phyloP scores from a whole-genome alignment of 2,113 vertebrate species.

The Festucalex cinctus region DNA sequence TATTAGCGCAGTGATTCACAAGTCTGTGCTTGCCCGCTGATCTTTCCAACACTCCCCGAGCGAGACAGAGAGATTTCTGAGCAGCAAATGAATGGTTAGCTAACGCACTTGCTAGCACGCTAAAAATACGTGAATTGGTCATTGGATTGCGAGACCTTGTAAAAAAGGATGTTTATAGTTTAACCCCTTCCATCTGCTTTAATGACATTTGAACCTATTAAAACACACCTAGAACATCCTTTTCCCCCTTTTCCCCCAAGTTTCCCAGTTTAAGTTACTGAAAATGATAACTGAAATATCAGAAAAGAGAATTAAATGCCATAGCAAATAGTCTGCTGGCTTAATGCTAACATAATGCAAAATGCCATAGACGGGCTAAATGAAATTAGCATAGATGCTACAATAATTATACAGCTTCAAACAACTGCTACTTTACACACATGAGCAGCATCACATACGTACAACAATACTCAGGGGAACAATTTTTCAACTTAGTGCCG shows the following conservation, averaged over 20 bases:
- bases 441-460: too few species aligned
- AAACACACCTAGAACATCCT: too few species aligned
- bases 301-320: background rate
- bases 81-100: constrained; percentile 16
- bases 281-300: too few species aligned
- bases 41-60: constrained; percentile 39
- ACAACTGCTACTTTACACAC: too few species aligned
- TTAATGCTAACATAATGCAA: background rate
- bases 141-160: too few species aligned
- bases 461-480: too few species aligned
- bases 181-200: too few species aligned
- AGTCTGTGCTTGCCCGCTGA: constrained; percentile 32
- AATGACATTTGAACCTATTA: too few species aligned
- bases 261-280: background rate
- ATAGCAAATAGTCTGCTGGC: too few species aligned
- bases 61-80: constrained; percentile 22
- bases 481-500: too few species aligned
- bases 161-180: too few species aligned
- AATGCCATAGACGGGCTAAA: background rate
- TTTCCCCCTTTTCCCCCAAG: too few species aligned
- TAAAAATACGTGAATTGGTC: background rate
- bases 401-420: background rate
- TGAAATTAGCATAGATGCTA: background rate
- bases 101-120: background rate
- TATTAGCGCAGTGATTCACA: constrained; percentile 35